Percentiles rank a stretch among this genome's conserved stretches.
phyloP scores from a whole-genome alignment of 1,140 invertebrate species.

The Pachyrhynchus sulphureomaculatus region DNA sequence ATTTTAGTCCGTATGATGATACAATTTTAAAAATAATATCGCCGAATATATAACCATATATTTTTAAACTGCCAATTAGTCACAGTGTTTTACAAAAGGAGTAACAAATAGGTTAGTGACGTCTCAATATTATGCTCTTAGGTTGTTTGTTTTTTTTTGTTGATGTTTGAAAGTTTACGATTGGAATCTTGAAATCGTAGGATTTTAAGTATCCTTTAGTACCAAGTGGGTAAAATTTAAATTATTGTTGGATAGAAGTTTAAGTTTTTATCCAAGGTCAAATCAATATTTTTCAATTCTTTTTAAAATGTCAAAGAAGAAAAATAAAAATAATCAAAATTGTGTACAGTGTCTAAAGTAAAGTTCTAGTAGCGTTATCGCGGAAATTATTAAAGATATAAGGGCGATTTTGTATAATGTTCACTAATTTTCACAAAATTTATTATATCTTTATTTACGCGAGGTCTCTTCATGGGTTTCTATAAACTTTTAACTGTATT shows the following conservation, averaged over 20 bases:
- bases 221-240: not conserved
- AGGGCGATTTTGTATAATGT: too few relatives aligned
- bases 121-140: conserved; percentile 10
- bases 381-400: too few relatives aligned
- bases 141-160: conserved; percentile 16
- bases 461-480: too few relatives aligned
- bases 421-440: too few relatives aligned
- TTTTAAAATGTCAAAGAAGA: too few relatives aligned
- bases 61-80: conserved; percentile 29
- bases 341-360: too few relatives aligned
- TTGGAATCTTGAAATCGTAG: not conserved
- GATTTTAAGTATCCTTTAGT: not conserved
- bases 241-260: not conserved
- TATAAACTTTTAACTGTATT: too few relatives aligned
- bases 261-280: too few relatives aligned
- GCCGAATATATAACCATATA: conserved; percentile 27
- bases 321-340: too few relatives aligned
- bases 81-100: conserved; percentile 31
- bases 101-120: conserved; percentile 26
- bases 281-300: too few relatives aligned
- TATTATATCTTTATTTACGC: too few relatives aligned
- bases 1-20: conserved; percentile 20
- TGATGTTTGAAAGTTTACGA: conserved; percentile 17
- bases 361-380: too few relatives aligned
- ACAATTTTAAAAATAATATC: conserved; percentile 18